phyloP scores from a whole-genome alignment of 2,797 vertebrate genomes.

The Cichlasoma orientale region DNA sequence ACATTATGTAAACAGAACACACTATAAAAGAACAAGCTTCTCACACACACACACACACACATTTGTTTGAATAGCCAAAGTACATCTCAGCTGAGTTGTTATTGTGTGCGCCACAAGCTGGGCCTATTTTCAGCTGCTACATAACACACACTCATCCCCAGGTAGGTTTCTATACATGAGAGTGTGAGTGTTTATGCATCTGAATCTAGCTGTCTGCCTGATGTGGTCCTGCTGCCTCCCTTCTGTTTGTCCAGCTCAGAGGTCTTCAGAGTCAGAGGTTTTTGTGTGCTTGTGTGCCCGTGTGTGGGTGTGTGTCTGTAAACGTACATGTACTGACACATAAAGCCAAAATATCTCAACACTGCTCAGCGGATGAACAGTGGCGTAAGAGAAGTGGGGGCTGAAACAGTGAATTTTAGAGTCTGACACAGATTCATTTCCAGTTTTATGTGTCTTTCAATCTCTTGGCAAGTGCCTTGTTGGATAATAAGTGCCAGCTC shows the following conservation, averaged over 20 bases:
- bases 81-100: constrained; percentile 29
- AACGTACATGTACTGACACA: constrained; percentile 9
- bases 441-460: constrained; percentile 29
- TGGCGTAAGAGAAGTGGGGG: not conserved
- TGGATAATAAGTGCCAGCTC: constrained; percentile 42
- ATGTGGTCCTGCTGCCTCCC: constrained; percentile 32
- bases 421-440: constrained; percentile 34
- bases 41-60: not conserved
- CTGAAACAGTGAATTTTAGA: not conserved
- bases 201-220: constrained; percentile 12
- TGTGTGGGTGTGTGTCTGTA: constrained; percentile 19
- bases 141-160: constrained; percentile 20
- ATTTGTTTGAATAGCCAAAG: not conserved
- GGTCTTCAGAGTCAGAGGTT: constrained; percentile 7
- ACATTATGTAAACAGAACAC: not conserved
- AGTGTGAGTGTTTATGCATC: not conserved
- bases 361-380: not conserved
- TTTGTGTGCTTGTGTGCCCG: constrained; percentile 12
- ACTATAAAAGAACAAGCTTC: not conserved
- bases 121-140: constrained; percentile 23
- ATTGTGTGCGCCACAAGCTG: constrained; percentile 15
- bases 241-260: constrained; percentile 46
- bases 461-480: constrained; percentile 35
- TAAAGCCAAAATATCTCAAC: constrained; percentile 9
- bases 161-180: constrained; percentile 4